These are phyloP conservation scores for Tetanocera ferruginea DNA, from an alignment of 2,888 invertebrate species.

Conservation along the genomic window DNA sequence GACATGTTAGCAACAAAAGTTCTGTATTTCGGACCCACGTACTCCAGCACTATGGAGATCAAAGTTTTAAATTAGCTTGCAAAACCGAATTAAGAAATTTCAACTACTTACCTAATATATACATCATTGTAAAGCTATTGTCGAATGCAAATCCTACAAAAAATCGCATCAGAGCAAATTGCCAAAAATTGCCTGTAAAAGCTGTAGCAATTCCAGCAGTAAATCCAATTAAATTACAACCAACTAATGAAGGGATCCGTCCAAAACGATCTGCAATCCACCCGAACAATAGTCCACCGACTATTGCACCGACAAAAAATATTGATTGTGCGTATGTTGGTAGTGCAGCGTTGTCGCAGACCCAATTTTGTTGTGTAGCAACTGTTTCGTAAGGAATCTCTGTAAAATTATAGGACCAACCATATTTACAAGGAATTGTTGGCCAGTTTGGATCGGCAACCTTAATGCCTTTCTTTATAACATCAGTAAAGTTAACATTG, in stretches of 20 bases:
- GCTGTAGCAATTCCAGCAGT: slow-evolving; percentile 80
- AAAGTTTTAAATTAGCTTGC: neutral
- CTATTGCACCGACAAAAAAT: slow-evolving; percentile 90
- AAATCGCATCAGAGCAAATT: slow-evolving; percentile 85
- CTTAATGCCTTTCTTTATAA: slow-evolving; percentile 74
- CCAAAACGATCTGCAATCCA: slow-evolving; percentile 90
- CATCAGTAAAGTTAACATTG: slow-evolving; percentile 79
- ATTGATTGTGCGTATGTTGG: slow-evolving; percentile 86
- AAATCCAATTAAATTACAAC: slow-evolving; percentile 83
- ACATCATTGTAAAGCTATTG: slow-evolving; percentile 94
- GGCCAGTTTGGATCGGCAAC: slow-evolving; percentile 82
- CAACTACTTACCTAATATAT: slow-evolving; percentile 82
- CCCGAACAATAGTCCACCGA: slow-evolving; percentile 87
- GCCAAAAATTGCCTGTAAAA: slow-evolving; percentile 79
- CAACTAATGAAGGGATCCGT: slow-evolving; percentile 83
- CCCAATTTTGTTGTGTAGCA: slow-evolving; percentile 90
- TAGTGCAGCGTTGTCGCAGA: slow-evolving; percentile 84
- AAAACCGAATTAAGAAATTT: neutral
- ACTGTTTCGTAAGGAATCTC: slow-evolving; percentile 87
- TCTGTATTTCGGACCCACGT: slow-evolving; percentile 90
- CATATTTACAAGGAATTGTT: slow-evolving; percentile 76
- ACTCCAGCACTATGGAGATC: slow-evolving; percentile 79
- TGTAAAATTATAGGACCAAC: slow-evolving; percentile 88
- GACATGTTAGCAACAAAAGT: slow-evolving; percentile 94
- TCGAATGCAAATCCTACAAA: slow-evolving; percentile 90